A percentile compares a stretch with the other conserved stretches of the same genome.
These are phyloP conservation scores for Noctua pronuba DNA, from an alignment of 2,888 invertebrate genomes.

Conservation along the genomic window DNA sequence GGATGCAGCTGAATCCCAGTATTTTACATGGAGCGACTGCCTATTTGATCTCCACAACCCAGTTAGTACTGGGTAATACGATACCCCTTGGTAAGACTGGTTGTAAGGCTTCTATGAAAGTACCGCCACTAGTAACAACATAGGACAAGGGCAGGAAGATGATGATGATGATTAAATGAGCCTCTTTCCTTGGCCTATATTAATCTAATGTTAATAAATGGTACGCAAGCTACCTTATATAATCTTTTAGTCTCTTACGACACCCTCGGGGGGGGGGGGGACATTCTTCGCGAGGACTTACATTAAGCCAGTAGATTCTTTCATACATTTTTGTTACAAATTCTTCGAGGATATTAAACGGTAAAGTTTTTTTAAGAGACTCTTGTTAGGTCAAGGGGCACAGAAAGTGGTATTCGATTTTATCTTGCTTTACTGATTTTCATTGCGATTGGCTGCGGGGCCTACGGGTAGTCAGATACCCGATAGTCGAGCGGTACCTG, in stretches of 20 bases:
- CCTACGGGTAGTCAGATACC: neutral
- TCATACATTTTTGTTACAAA: conserved; percentile 28
- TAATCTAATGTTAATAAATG: conserved; percentile 27
- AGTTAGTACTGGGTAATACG: too few relatives aligned
- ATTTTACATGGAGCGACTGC: too few relatives aligned
- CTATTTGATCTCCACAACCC: too few relatives aligned
- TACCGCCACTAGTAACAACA: too few relatives aligned
- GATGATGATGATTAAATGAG: too few relatives aligned
- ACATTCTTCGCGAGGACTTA: conserved; percentile 17
- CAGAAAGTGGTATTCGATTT: conserved; percentile 12
- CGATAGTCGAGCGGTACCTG: neutral
- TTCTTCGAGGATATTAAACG: conserved; percentile 24
- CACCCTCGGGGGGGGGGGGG: neutral
- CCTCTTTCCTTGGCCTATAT: too few relatives aligned
- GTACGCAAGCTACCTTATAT: conserved; percentile 39
- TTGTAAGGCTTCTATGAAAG: too few relatives aligned
- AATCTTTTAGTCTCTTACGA: conserved; percentile 40
- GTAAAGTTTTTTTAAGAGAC: conserved; percentile 20
- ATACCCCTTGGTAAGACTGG: too few relatives aligned
- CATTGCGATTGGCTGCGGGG: neutral
- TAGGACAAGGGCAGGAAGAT: too few relatives aligned
- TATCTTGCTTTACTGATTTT: conserved; percentile 14
- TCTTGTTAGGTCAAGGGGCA: conserved; percentile 5
- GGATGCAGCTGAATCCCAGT: too few relatives aligned
- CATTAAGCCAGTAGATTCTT: conserved; percentile 13